Conservation (phyloP, 2,888 invertebrate species). For the Anoncus sp. region DNA sequence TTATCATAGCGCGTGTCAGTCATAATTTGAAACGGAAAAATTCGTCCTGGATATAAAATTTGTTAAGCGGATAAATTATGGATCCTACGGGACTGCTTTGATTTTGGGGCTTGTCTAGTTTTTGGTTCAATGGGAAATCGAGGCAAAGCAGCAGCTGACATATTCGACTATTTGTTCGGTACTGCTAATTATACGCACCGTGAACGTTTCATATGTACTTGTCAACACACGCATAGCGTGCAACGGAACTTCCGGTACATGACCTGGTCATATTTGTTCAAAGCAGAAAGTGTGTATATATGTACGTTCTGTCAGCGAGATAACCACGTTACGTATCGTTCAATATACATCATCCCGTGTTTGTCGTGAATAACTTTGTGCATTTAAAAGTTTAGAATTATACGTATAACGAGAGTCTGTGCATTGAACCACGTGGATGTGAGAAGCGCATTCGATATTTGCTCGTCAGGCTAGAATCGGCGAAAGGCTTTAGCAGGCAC, state of each 20-base stretch:
- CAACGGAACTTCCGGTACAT: slow-evolving; percentile 1
- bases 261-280: slow-evolving; percentile 44
- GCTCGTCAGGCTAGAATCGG: not conserved
- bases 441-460: slow-evolving; percentile 2
- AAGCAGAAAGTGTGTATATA: slow-evolving; percentile 12
- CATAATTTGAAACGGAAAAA: not conserved
- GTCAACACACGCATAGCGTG: slow-evolving; percentile 23
- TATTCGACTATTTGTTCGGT: slow-evolving; percentile 41
- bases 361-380: slow-evolving; percentile 18
- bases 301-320: not conserved
- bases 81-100: slow-evolving; percentile 6
- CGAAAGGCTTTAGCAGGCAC: slow-evolving; percentile 10
- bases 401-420: not conserved
- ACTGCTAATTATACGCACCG: slow-evolving; percentile 44
- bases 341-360: slow-evolving; percentile 6
- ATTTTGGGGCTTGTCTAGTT: slow-evolving; percentile 5
- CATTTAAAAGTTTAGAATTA: slow-evolving; percentile 10
- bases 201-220: slow-evolving; percentile 42
- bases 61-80: not conserved
- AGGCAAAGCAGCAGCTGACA: slow-evolving; percentile 18
- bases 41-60: not conserved
- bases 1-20: no score
- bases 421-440: not conserved
- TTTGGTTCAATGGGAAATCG: slow-evolving; percentile 17
- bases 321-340: slow-evolving; percentile 9